Conservation (phyloP, 2,113 vertebrate genomes). For the Lynx canadensis region DNA sequence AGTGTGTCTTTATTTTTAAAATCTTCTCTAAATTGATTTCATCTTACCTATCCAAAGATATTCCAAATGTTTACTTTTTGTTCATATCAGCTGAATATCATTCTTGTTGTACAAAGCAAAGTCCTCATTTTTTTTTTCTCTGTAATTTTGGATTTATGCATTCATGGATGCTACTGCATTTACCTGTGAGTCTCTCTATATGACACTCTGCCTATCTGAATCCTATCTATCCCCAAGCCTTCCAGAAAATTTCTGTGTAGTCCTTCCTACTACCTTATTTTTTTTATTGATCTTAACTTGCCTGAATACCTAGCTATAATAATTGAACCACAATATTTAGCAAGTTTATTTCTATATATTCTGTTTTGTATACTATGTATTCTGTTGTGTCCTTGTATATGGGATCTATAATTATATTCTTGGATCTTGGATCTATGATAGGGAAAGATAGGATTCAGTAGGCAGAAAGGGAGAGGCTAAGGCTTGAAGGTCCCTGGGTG, state of each 20-base stretch:
- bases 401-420: neutral
- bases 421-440: neutral
- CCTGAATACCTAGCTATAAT: neutral
- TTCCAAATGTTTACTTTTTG: neutral
- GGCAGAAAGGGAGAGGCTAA: too few relatives aligned
- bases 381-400: neutral
- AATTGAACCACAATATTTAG: neutral
- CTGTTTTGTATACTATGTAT: neutral
- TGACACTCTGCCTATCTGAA: neutral
- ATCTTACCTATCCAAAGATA: neutral
- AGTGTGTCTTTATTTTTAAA: neutral
- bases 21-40: neutral
- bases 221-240: neutral
- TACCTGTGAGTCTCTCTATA: neutral
- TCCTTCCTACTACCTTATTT: neutral
- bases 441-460: too few relatives aligned
- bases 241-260: neutral
- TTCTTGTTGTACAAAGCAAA: neutral
- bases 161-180: neutral
- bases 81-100: neutral
- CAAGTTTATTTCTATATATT: neutral
- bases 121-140: neutral
- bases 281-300: neutral
- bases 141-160: neutral
- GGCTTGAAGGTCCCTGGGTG: too few relatives aligned